Conservation (phyloP, 2,113 vertebrate genomes). For the Trachemys scripta region DNA sequence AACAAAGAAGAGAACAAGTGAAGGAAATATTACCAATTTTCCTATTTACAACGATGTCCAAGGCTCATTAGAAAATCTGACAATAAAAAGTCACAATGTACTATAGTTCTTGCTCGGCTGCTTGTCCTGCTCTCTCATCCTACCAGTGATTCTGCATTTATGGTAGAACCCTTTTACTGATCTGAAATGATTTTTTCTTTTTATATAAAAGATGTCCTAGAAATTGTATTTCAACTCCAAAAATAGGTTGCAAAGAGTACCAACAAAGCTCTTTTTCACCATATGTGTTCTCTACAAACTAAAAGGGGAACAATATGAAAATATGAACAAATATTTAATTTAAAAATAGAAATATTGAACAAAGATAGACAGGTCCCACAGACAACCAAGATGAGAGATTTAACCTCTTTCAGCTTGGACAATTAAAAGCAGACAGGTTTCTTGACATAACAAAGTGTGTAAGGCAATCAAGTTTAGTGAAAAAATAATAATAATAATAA, state of each 20-base stretch:
- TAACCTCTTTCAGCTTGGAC: background rate
- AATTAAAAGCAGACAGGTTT: background rate
- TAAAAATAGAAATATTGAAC: background rate
- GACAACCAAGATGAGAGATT: background rate
- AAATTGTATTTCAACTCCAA: background rate
- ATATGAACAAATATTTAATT: background rate
- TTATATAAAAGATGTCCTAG: background rate
- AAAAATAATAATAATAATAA: background rate
- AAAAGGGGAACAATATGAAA: background rate
- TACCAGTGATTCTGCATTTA: background rate
- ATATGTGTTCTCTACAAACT: background rate
- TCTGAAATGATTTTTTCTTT: background rate
- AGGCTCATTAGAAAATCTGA: background rate
- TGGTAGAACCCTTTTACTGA: background rate
- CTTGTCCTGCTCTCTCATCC: background rate
- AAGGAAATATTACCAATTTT: background rate
- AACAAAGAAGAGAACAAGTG: background rate
- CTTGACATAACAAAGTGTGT: background rate
- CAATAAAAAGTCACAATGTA: background rate
- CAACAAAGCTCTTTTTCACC: background rate
- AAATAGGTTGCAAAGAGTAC: background rate
- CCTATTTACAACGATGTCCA: background rate
- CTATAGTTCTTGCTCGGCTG: background rate
- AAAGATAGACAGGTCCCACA: background rate
- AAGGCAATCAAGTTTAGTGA: background rate